These are phyloP conservation scores for Physocephala rufipes DNA, from an alignment of 2,888 invertebrate species.

Conservation along the genomic window DNA sequence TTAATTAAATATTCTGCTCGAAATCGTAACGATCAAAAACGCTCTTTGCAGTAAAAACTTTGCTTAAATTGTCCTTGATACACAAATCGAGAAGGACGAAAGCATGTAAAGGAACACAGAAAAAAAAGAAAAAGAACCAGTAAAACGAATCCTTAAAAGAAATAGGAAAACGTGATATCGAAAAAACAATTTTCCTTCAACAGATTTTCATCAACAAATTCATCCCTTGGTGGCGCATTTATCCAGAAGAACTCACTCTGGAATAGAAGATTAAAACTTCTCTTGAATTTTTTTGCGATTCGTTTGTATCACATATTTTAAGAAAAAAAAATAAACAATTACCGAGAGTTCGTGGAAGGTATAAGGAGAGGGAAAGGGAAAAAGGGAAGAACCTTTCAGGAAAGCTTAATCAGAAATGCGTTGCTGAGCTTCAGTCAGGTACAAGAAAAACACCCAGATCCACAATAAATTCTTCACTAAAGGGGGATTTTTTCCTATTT, in stretches of 20 bases:
- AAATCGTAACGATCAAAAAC: conserved; percentile 42
- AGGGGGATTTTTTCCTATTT: too few relatives aligned
- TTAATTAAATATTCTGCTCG: too few relatives aligned
- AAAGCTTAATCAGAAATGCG: not conserved
- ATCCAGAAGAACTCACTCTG: not conserved
- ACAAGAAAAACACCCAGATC: not conserved
- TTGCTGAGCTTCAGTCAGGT: not conserved
- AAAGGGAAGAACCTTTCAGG: not conserved
- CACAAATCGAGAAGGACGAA: conserved; percentile 22
- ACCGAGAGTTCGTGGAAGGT: not conserved
- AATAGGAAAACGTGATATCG: not conserved
- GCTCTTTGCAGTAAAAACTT: conserved; percentile 28
- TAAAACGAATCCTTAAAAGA: not conserved
- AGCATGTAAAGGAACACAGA: not conserved
- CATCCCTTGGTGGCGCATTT: too few relatives aligned
- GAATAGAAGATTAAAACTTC: not conserved
- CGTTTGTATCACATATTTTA: not conserved
- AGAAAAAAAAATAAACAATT: not conserved
- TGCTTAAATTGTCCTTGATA: conserved; percentile 31
- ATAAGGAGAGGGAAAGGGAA: not conserved
- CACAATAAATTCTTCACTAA: not conserved
- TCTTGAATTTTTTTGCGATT: not conserved
- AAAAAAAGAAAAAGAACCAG: not conserved
- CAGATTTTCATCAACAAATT: too few relatives aligned
- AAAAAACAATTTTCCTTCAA: not conserved